Conservation (phyloP, 1,140 invertebrate genomes). For the Fopius arisanus region DNA sequence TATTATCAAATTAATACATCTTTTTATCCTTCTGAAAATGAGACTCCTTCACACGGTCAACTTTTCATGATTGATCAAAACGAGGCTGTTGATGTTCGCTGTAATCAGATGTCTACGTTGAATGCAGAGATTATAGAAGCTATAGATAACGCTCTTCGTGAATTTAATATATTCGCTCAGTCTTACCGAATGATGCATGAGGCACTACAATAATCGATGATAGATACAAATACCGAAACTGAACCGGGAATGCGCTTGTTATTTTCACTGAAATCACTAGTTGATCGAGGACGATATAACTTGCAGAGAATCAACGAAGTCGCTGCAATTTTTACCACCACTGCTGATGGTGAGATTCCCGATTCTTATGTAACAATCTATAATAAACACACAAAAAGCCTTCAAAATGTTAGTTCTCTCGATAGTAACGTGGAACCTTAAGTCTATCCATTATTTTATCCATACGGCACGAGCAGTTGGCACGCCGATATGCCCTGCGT, state of each 20-base stretch:
- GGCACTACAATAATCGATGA: no score
- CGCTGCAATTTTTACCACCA: slow-evolving; percentile 25
- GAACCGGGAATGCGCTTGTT: slow-evolving; percentile 14
- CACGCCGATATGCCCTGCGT: slow-evolving; percentile 18
- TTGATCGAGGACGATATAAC: slow-evolving; percentile 22
- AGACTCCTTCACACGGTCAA: slow-evolving; percentile 22
- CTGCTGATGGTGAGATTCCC: slow-evolving; percentile 25
- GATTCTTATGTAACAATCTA: slow-evolving; percentile 25
- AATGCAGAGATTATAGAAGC: no score
- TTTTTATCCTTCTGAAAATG: slow-evolving; percentile 16
- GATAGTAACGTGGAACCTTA: slow-evolving; percentile 23
- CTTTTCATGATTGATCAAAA: slow-evolving; percentile 25
- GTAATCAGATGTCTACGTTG: no score
- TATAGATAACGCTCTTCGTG: no score
- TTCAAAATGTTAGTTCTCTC: slow-evolving; percentile 21
- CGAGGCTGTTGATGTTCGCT: no score
- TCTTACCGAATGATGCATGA: no score
- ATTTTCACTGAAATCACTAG: slow-evolving; percentile 23
- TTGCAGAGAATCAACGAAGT: slow-evolving; percentile 29
- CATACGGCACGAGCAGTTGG: slow-evolving; percentile 23
- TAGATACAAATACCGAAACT: neutral
- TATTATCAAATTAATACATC: neutral
- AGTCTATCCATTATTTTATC: slow-evolving; percentile 28
- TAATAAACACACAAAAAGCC: slow-evolving; percentile 21
- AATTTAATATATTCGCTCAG: no score